Evolutionary conservation across 2,797 vertebrate species (phyloP).

Genomic region (Parauchenoglanis ngamensis): DNA sequence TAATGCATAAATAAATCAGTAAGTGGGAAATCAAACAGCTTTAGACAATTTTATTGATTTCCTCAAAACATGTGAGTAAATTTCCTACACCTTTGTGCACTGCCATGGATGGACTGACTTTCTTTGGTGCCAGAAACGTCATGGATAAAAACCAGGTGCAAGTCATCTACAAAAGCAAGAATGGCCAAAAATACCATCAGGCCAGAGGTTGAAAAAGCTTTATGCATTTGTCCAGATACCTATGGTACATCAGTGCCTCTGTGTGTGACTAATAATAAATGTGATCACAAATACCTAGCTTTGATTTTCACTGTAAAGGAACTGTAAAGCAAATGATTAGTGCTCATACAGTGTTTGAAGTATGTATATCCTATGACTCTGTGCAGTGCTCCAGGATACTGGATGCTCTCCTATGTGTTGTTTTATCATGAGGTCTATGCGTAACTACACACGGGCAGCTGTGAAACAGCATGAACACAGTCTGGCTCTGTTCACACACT

Average conservation of each 20-base stretch:
- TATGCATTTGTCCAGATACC: constrained; percentile 13
- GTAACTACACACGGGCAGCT: constrained; percentile 29
- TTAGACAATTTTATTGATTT: background rate
- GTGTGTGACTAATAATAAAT: background rate
- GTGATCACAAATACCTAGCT: background rate
- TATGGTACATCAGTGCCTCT: constrained; percentile 3
- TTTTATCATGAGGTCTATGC: constrained; percentile 10
- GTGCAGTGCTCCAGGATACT: background rate
- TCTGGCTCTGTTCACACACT: constrained; percentile 42
- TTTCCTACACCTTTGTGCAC: background rate
- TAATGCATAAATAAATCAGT: background rate
- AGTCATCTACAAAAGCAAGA: constrained; percentile 5
- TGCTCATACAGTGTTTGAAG: background rate
- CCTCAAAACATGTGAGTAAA: background rate
- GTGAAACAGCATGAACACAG: constrained; percentile 31
- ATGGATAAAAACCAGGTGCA: constrained; percentile 25
- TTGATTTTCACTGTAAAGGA: background rate
- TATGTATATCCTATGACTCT: constrained; percentile 12
- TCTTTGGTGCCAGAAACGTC: background rate
- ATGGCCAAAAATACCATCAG: constrained; percentile 13
- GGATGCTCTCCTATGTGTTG: constrained; percentile 31
- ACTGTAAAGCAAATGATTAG: background rate
- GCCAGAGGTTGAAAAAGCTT: constrained; percentile 1
- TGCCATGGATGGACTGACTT: background rate
- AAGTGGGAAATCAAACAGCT: background rate